Conservation (phyloP, 2,113 vertebrate species). For the Marmota flaviventris region DNA sequence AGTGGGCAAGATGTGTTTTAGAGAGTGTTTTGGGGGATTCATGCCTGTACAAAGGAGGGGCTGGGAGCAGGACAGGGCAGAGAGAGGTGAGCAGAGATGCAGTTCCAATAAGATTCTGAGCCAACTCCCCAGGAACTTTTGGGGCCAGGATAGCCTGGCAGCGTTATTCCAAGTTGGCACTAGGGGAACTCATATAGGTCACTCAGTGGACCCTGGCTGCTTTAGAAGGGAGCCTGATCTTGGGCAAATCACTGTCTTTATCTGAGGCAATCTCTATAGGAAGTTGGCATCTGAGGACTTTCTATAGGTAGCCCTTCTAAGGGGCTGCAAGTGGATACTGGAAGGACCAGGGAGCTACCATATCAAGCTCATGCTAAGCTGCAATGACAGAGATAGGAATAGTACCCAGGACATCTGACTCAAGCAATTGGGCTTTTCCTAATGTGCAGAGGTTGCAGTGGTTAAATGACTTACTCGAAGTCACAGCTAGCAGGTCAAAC, state of each 20-base stretch:
- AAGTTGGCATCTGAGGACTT: neutral
- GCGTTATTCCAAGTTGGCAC: neutral
- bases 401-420: neutral
- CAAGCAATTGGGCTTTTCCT: neutral
- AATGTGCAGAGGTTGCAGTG: rapidly evolving
- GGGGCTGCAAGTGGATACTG: neutral
- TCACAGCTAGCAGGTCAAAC: neutral
- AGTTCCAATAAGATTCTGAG: neutral
- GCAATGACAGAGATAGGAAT: neutral
- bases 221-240: neutral
- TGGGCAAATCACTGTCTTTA: neutral
- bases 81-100: neutral
- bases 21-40: neutral
- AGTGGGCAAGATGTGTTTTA: neutral
- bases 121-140: neutral
- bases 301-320: neutral
- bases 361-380: neutral
- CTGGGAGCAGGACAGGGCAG: neutral
- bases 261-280: neutral
- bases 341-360: neutral
- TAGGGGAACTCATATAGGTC: neutral
- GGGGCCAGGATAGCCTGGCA: neutral
- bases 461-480: neutral
- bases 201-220: neutral
- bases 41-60: neutral